Base-by-base conservation (phyloP, 2,113 vertebrate genomes). In the Eptesicus fuscus region DNA sequence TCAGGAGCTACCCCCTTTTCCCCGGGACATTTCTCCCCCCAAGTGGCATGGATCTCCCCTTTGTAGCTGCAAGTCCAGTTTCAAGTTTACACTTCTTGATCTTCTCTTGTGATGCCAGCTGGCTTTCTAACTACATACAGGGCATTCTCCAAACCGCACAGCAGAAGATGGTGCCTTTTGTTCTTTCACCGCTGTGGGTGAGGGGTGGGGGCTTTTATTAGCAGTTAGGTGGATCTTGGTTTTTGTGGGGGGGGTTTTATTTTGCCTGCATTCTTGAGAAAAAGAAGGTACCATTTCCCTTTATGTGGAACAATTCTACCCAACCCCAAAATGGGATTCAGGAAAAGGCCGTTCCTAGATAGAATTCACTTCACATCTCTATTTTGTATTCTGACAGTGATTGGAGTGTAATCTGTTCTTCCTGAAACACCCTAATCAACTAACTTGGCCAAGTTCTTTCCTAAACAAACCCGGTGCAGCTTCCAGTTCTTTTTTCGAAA, bases 361-460 rank as follows among this genome's bases (percentile, higher is more conserved):
- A 78, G 87, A 97, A 97, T 93, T 97, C 95, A 59, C 88, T 83
- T 73, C 96, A 95, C 88, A 97, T 90, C 93, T 92, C 95, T 96
- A 67, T 89, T 92, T 98, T 98, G 90, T 96, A 98, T 98, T 83
- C 94, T 98, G 97, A 95, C 56, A 69, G 94, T 69, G 79, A 94
- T 35, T 42, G 78, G 80, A 91, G 69, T 96, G 92, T 97, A 98
- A 98, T 91, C 95, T 96, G 77, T 96, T 93, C 97, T 98, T 95
- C 94, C 97, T 97, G 96, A 98, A 98, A 97, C 88, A 98, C 97
- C 96, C 98, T 96, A 95, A 98, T 98, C 98, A 98, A 97, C 97
- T 97, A 96, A 96, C 94, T 98, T 96, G 0, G 96, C 97, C 97
- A 98, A 98, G 96, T 94, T 84, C 93, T 97, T 97, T 71, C 63